Conservation (phyloP, 2,113 vertebrate genomes). For the Malurus cyaneus region DNA sequence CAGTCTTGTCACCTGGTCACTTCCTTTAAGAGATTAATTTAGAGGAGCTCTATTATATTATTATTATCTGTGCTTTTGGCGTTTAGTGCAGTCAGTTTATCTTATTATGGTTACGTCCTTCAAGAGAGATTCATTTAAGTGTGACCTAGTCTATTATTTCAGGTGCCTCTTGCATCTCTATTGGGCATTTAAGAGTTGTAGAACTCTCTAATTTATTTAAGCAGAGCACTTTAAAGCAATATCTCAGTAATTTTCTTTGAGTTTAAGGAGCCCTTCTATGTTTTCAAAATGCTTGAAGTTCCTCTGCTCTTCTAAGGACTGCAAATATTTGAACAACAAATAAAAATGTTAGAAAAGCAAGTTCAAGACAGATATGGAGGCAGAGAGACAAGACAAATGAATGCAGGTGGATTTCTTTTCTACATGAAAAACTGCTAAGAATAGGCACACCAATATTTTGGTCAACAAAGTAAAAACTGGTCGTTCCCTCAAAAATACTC, state of each 20-base stretch:
- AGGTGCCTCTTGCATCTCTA: constrained; percentile 65
- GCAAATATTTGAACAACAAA: constrained; percentile 73
- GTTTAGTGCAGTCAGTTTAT: constrained; percentile 60
- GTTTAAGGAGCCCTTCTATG: constrained; percentile 59
- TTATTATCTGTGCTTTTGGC: constrained; percentile 49
- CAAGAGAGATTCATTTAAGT: constrained; percentile 73
- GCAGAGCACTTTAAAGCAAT: constrained; percentile 59
- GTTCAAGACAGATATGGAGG: background rate
- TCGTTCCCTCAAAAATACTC: background rate
- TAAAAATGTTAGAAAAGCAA: constrained; percentile 26
- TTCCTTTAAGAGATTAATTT: constrained; percentile 56
- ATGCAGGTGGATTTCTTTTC: background rate
- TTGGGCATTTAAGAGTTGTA: constrained; percentile 69
- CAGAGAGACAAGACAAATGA: constrained; percentile 3
- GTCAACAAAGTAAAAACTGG: background rate
- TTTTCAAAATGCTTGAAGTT: constrained; percentile 70
- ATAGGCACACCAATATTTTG: background rate
- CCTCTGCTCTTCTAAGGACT: constrained; percentile 60
- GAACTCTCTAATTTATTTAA: constrained; percentile 76
- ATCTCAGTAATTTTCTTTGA: constrained; percentile 67
- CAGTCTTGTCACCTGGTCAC: constrained; percentile 60
- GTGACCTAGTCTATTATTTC: constrained; percentile 72
- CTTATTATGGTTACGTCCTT: constrained; percentile 64
- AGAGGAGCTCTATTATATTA: constrained; percentile 17
- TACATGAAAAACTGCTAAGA: background rate